Evolutionary conservation across 53 echinoderm and acorn worm genomes (phyloP), one percentile per base, ranked within the genome.

Genomic region (Astropecten irregularis): DNA sequence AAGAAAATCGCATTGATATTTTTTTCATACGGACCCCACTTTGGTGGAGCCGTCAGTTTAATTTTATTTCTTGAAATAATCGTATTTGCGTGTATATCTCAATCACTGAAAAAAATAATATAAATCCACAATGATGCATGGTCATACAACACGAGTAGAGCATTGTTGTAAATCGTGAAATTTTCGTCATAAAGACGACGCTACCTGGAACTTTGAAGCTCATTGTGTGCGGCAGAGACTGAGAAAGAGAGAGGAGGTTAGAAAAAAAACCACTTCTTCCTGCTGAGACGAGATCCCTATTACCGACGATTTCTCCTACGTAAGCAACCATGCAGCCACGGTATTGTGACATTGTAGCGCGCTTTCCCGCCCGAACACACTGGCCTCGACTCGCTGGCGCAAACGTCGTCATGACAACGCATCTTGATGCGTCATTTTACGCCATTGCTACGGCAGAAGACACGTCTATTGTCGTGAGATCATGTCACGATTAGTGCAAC

Each of bases 371-470:
- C 79, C 33, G 44, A 31, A n/a, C 79, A 19, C 46, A 16, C 61
- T 38, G 10, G 15, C 28, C 30, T 33, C 49, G 28, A 6, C 46
- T 79, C 79, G 32, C 63, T 79, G 79, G 79, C 79, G 79, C 62
- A 79, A 79, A 62, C 79, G 79, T 79, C 79, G 61, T 46, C 79
- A 60, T 79, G 79, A 46, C 79, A 79, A 79, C 79, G 79, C 79
- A 79, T 79, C 79, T 38, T n/a, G 79, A 79, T 79, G 79, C 79
- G 79, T 79, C 79, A 79, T 79, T 79, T 79, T 79, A 79, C 79
- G 79, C 62, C 79, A 62, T 30, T 56, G 49, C 79, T 68, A 79
- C 79, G 79, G 61, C 79, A 62, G 44, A 40, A 5, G 62, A 62
- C 46, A 48, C 25, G 44, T 79, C 48, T 48, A 62, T 79, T 79